These are phyloP conservation scores for Vulpes lagopus DNA, from an alignment of 2,113 vertebrate genomes.

Conservation along the genomic window DNA sequence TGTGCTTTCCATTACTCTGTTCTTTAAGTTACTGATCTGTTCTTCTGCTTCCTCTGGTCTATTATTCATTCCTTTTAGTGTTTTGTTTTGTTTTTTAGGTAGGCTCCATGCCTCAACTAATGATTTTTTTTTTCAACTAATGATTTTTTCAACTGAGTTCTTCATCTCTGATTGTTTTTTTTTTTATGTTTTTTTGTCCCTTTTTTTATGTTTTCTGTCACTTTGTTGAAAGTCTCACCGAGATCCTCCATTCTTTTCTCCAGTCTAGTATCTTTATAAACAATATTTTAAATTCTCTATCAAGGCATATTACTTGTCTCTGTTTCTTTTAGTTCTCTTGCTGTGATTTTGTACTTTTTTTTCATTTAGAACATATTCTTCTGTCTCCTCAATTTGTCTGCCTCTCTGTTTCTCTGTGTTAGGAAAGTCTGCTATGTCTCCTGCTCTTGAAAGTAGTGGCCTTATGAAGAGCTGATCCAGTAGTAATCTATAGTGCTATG, in stretches of 20 bases:
- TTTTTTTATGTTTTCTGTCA: background rate
- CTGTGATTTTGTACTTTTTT: background rate
- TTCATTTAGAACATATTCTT: background rate
- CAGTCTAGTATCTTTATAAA: background rate
- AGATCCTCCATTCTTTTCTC: background rate
- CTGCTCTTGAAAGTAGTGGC: background rate
- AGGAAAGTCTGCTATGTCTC: background rate
- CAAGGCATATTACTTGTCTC: background rate
- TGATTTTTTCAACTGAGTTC: background rate
- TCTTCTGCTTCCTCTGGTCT: background rate
- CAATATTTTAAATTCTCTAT: background rate
- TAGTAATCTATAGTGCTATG: background rate
- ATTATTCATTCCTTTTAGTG: background rate
- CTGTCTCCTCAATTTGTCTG: background rate
- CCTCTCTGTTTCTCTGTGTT: background rate
- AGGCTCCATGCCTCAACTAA: background rate
- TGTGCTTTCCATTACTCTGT: background rate
- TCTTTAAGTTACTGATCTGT: background rate
- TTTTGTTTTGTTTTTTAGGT: background rate
- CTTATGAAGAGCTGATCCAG: background rate
- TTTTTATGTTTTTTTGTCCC: background rate
- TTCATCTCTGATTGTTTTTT: background rate
- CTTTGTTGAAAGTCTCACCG: background rate
- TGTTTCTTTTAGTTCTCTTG: background rate
- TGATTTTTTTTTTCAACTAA: no score